These are phyloP conservation scores for Takifugu rubripes DNA, from an alignment of 2,797 vertebrate species.

Conservation along the genomic window DNA sequence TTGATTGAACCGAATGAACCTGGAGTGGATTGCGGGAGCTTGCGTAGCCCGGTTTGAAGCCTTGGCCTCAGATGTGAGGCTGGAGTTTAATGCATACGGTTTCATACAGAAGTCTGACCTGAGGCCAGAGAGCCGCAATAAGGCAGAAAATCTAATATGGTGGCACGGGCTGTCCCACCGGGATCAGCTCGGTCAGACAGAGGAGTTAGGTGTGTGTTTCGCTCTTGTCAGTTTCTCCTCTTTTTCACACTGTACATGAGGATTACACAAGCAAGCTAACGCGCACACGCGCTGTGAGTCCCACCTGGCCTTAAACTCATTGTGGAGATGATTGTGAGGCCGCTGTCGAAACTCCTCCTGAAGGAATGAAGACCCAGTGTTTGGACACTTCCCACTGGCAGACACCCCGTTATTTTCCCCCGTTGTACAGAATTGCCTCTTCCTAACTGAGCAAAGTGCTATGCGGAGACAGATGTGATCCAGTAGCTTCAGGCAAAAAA, in stretches of 20 bases:
- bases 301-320: slow-evolving; percentile 60
- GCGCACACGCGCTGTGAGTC: slow-evolving; percentile 43
- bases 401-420: slow-evolving; percentile 16
- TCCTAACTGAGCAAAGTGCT: slow-evolving; percentile 10
- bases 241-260: slow-evolving; percentile 15
- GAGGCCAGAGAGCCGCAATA: slow-evolving; percentile 64
- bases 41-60: slow-evolving; percentile 50
- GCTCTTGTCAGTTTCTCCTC: slow-evolving; percentile 5
- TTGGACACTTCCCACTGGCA: slow-evolving; percentile 30
- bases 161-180: slow-evolving; percentile 55
- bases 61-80: slow-evolving; percentile 14
- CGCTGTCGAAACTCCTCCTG: slow-evolving; percentile 51
- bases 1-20: slow-evolving; percentile 62
- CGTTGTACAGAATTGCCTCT: slow-evolving; percentile 20
- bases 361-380: slow-evolving; percentile 65
- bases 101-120: slow-evolving; percentile 49
- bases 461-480: slow-evolving; percentile 32
- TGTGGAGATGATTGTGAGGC: slow-evolving; percentile 63
- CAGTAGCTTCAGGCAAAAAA: slow-evolving; percentile 38
- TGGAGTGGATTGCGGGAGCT: slow-evolving; percentile 32
- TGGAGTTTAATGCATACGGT: slow-evolving; percentile 34
- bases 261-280: slow-evolving; percentile 14
- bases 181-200: slow-evolving; percentile 44
- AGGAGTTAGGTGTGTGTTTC: slow-evolving; percentile 18
- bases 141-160: slow-evolving; percentile 70